Base-by-base conservation (phyloP, 23 tunicate species). In the Trididemnum clinides region DNA sequence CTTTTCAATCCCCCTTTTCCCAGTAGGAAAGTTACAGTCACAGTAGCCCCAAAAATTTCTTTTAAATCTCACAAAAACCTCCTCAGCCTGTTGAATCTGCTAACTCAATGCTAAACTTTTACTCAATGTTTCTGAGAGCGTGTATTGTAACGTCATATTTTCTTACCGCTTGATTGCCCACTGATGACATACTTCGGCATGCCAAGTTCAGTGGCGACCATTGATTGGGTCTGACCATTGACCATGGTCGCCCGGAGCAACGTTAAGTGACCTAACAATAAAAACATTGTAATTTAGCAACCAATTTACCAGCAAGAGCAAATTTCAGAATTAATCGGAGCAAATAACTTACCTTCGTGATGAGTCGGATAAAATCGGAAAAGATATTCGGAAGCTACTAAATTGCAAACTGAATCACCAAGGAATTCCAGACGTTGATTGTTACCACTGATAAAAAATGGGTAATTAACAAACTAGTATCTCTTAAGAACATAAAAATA, bases 401-500 rank as follows among this genome's bases (percentile, higher is more conserved):
- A 82, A 69, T 96, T 96, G 82, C 99, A 96, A 58, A 96, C 86
- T 0, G 95, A 85, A 84, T 96, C 99, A 27, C 99, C 99, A 1
- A 96, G 85, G 35, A 96, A 96, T 64, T 96, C 99, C 49, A 96
- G 74, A 39, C 99, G 81, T 64, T 96, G 95, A 74, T 96, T 96
- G 85, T 96, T 93, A 62, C 98, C 98, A 37, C 94, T 89, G 76
- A n/a, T 6, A 31, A 12, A 69, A 29, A 69, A 69, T 10, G n/a
- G n/a, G n/a, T n/a, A n/a, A n/a, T n/a, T n/a, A n/a, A n/a, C n/a
- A n/a, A n/a, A n/a, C n/a, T n/a, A n/a, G n/a, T n/a, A n/a, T n/a
- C n/a, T n/a, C n/a, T n/a, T n/a, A n/a, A n/a, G n/a, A n/a, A n/a
- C n/a, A n/a, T n/a, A n/a, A n/a, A n/a, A n/a, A n/a, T n/a, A n/a